Base-by-base conservation (phyloP, 2,888 invertebrate species). In the Drosophila nr. fundita region DNA sequence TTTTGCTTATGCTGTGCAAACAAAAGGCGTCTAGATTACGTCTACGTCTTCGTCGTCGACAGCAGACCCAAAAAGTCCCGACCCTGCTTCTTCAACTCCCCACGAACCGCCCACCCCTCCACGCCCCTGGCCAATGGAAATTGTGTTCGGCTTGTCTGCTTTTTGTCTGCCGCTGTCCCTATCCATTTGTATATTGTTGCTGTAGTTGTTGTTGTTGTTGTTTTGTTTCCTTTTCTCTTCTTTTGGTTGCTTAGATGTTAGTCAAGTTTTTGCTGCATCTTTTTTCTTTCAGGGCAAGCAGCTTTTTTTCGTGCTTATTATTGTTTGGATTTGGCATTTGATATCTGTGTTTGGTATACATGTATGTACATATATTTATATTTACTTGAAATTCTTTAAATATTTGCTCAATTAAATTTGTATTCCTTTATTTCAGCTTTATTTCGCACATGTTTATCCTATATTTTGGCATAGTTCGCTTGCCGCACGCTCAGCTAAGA, bases 271-370 rank as follows among this genome's bases (percentile, higher is more conserved):
- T 61, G 21, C 32, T 50, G 49, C 73, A 52, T 57, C 55, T 65
- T 32, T 52, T 53, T 40, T 69, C 27, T 38, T 61, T 66, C 68
- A 61, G 68, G 66, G 68, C 62, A 59, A 67, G 58, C 60, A 58
- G 50, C 58, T 59, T 68, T 73, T 76, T 82, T 40, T 42, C 21
- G 63, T 65, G 49, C 49, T 72, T 55, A 38, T 55, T 84, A 78
- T 87, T 85, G 88, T 85, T 85, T 87, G 88, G 79, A 69, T 85
- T 77, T 85, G 63, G 81, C 77, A 79, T 83, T 85, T 85, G 82
- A 85, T 83, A 85, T 87, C 73, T 76, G 69, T 68, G 80, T 84
- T 76, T 64, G 82, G 72, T 29, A 13, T 66, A 32, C 21, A 53
- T 18, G 10, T 15, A 13, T 4, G 1, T 13, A 15, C 15, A 34